Conservation (phyloP, 2,888 invertebrate genomes). For the Eurytoma adleriae region DNA sequence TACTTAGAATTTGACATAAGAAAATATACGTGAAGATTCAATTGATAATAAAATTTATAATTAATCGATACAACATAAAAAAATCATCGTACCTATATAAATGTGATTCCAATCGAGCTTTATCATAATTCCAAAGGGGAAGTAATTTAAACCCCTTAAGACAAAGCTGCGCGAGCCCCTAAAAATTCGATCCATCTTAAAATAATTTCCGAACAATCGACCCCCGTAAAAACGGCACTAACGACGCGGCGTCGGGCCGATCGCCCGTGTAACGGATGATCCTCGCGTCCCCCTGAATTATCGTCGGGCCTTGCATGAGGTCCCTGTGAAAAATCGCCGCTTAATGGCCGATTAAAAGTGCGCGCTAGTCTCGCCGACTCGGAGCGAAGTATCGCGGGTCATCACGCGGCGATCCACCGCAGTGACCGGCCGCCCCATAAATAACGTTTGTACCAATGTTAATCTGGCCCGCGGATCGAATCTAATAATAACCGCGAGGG, state of each 20-base stretch:
- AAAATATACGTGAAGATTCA: no score
- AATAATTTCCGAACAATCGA: no score
- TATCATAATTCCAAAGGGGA: no score
- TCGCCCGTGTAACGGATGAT: background rate
- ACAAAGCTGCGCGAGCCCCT: no score
- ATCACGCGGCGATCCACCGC: slow-evolving; percentile 65
- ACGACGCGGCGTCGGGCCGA: background rate
- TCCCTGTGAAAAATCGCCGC: slow-evolving; percentile 24
- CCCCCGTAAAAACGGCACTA: no score
- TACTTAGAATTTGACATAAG: no score
- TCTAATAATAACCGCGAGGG: slow-evolving; percentile 73
- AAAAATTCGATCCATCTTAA: no score
- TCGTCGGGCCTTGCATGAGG: background rate
- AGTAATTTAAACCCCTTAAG: no score
- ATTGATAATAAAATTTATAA: no score
- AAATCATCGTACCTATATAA: no score
- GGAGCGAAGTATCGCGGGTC: slow-evolving; percentile 68
- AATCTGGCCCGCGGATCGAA: slow-evolving; percentile 73
- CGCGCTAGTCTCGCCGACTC: slow-evolving; percentile 16
- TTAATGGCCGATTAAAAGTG: slow-evolving; percentile 39
- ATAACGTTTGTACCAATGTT: slow-evolving; percentile 75
- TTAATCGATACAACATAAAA: no score
- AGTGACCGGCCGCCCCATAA: slow-evolving; percentile 72
- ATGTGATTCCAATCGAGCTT: no score
- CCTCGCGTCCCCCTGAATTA: background rate